A percentile compares a stretch with the other conserved stretches of the same genome.
phyloP scores from a whole-genome alignment of 2,113 vertebrate species.

The Theristicus caerulescens region DNA sequence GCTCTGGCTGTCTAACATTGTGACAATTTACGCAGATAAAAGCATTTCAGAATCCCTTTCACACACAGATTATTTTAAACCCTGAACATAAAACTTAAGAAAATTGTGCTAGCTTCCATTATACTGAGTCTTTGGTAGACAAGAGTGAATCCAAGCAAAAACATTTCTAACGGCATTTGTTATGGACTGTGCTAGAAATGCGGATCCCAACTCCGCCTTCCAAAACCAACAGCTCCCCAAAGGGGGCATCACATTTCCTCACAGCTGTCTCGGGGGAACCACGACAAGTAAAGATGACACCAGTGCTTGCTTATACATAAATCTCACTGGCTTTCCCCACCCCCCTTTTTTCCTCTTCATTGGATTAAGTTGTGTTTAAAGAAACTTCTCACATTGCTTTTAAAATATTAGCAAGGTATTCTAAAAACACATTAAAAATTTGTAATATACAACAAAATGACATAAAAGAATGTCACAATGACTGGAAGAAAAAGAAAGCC shows the following conservation, averaged over 20 bases:
- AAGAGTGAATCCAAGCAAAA: not conserved
- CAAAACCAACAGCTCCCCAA: not conserved
- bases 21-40: not conserved
- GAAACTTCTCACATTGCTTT: not conserved
- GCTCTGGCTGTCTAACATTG: not conserved
- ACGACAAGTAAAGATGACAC: not conserved
- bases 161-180: not conserved
- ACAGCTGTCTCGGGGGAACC: accelerated
- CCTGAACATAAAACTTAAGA: not conserved
- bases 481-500: not conserved
- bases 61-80: not conserved
- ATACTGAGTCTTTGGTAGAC: no score
- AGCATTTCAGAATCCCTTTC: not conserved
- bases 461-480: not conserved
- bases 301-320: not conserved
- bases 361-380: not conserved
- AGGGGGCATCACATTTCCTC: not conserved
- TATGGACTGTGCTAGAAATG: not conserved
- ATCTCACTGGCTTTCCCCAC: no score
- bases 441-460: not conserved
- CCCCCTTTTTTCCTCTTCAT: not conserved
- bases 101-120: not conserved
- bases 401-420: not conserved
- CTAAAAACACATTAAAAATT: not conserved
- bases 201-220: no score